Conservation (phyloP, 2,113 vertebrate genomes). For the Spheniscus mendiculus region DNA sequence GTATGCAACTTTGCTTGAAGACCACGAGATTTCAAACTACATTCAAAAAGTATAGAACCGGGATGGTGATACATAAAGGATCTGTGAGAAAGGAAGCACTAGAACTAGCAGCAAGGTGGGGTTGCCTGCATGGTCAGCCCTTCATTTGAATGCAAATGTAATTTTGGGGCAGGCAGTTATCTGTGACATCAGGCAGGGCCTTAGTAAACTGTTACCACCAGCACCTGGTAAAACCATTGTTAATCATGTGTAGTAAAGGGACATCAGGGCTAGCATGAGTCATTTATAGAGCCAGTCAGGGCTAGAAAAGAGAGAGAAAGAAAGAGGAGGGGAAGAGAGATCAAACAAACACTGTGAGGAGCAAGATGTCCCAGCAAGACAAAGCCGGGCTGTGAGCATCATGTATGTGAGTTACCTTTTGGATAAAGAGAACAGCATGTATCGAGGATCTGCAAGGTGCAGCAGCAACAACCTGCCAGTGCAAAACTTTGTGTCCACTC, state of each 20-base stretch:
- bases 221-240: constrained; percentile 86
- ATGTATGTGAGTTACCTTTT: constrained; percentile 90
- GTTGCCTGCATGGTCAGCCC: constrained; percentile 73
- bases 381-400: constrained; percentile 73
- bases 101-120: constrained; percentile 79
- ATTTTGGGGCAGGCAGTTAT: constrained; percentile 79
- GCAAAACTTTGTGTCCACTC: constrained; percentile 86
- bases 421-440: constrained; percentile 92
- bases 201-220: constrained; percentile 81
- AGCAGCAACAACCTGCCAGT: constrained; percentile 78
- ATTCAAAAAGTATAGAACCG: background rate
- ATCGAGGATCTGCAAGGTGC: constrained; percentile 88
- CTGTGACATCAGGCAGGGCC: constrained; percentile 85
- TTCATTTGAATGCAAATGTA: constrained; percentile 92
- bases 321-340: constrained; percentile 64
- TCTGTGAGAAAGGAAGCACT: constrained; percentile 73
- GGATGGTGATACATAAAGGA: background rate
- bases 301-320: constrained; percentile 70
- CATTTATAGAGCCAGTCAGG: constrained; percentile 68
- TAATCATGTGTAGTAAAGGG: constrained; percentile 87
- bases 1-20: background rate
- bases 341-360: constrained; percentile 60
- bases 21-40: background rate
- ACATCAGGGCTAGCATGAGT: constrained; percentile 82
- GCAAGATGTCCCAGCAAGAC: constrained; percentile 82